Conservation (phyloP, 2,888 invertebrate genomes). For the Arctia plantaginis region DNA sequence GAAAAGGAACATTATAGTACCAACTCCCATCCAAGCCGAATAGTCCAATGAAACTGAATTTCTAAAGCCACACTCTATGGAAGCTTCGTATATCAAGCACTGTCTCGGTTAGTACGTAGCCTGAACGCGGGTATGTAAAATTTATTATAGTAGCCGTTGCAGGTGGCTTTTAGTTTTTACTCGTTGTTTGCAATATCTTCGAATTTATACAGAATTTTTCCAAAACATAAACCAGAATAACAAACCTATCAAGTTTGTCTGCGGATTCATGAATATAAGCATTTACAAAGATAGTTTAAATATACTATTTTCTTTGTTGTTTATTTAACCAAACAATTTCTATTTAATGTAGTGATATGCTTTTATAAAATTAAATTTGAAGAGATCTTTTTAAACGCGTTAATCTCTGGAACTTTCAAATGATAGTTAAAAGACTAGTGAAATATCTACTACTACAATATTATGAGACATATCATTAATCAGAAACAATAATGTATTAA, state of each 20-base stretch:
- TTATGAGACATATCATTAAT: neutral
- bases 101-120: slow-evolving; percentile 40
- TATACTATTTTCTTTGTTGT: neutral
- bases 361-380: too few relatives aligned
- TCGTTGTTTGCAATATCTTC: slow-evolving; percentile 10
- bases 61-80: slow-evolving; percentile 31
- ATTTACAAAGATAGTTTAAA: neutral
- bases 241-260: slow-evolving; percentile 24
- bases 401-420: too few relatives aligned
- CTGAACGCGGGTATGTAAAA: slow-evolving; percentile 50
- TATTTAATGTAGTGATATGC: neutral
- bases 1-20: neutral
- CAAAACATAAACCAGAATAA: slow-evolving; percentile 26
- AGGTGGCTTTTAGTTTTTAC: slow-evolving; percentile 55
- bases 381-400: too few relatives aligned
- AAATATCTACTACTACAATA: neutral
- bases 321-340: neutral
- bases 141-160: slow-evolving; percentile 47
- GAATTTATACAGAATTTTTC: slow-evolving; percentile 33
- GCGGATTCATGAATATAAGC: too few relatives aligned
- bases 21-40: neutral
- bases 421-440: too few relatives aligned
- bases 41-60: slow-evolving; percentile 33
- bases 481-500: neutral
- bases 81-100: slow-evolving; percentile 50